A percentile compares a stretch with the other conserved stretches of the same genome.
Conservation (phyloP, 2,797 vertebrate species). For the Rhinogobio ventralis region DNA sequence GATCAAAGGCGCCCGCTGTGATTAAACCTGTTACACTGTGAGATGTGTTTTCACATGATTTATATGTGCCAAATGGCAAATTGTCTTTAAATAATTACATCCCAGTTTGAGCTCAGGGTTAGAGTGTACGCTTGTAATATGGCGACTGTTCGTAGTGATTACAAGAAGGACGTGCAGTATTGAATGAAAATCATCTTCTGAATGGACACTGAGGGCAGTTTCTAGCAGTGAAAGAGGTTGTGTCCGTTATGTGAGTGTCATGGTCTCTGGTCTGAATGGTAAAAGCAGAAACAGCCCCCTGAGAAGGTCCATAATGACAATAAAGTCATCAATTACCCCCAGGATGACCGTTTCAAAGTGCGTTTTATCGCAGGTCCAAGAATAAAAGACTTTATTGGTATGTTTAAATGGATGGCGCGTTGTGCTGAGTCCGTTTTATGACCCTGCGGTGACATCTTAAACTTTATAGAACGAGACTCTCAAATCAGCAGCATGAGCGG, state of each 20-base stretch:
- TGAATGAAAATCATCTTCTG: conserved; percentile 4
- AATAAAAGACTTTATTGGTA: conserved; percentile 99
- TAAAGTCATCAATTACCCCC: conserved; percentile 96
- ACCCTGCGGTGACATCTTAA: conserved; percentile 97
- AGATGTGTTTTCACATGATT: conserved; percentile 39
- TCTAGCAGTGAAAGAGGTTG: conserved; percentile 68
- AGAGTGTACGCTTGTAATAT: background rate
- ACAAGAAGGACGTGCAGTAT: background rate
- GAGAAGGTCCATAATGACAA: conserved; percentile 94
- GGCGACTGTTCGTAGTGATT: background rate
- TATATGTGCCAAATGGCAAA: conserved; percentile 49
- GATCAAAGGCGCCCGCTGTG: conserved; percentile 57
- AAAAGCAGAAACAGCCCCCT: conserved; percentile 85
- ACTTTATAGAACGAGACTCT: conserved; percentile 98
- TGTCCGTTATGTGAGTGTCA: conserved; percentile 87
- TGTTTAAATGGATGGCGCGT: conserved; percentile 90
- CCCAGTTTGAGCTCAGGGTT: conserved; percentile 17
- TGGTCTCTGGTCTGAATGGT: conserved; percentile 87
- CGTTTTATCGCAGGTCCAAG: conserved; percentile 97
- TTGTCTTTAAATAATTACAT: conserved; percentile 41
- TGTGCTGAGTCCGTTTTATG: conserved; percentile 87
- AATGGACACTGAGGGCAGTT: conserved; percentile 47
- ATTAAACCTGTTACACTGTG: conserved; percentile 27
- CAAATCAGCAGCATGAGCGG: conserved; percentile 96
- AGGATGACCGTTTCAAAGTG: conserved; percentile 91